Evolutionary conservation across 2,888 invertebrate species (phyloP).

Genomic region (Parthenolecanium corni): DNA sequence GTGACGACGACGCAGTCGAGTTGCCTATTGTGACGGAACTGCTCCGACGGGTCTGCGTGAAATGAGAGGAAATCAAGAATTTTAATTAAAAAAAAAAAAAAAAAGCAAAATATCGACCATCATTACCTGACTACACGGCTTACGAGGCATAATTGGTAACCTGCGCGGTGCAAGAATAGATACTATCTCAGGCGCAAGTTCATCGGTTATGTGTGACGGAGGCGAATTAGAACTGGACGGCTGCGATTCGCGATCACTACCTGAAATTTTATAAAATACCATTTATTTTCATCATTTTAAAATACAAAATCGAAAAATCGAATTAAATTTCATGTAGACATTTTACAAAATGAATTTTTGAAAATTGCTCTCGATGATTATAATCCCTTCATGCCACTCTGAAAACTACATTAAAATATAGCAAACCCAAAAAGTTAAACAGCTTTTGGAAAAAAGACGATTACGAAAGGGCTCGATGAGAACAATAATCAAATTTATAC

Average conservation of each 20-base stretch:
- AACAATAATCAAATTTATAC: too few species aligned
- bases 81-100: neutral
- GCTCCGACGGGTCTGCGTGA: neutral
- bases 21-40: neutral
- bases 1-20: neutral
- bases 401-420: too few species aligned
- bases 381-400: too few species aligned
- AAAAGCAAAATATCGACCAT: neutral
- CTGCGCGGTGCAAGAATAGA: too few species aligned
- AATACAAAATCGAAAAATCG: too few species aligned
- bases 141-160: conserved; percentile 5
- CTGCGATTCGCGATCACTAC: conserved; percentile 3
- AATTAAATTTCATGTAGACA: too few species aligned
- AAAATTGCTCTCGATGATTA: too few species aligned
- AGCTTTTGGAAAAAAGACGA: too few species aligned
- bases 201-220: conserved; percentile 8
- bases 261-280: neutral
- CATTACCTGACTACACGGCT: neutral
- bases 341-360: too few species aligned
- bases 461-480: too few species aligned
- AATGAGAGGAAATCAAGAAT: neutral
- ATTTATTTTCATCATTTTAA: neutral
- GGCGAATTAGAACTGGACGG: conserved; percentile 9
- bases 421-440: too few species aligned
- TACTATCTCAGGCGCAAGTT: conserved; percentile 4